These are phyloP conservation scores for Drosophila kohkoa DNA, from an alignment of 1,140 invertebrate species.

Conservation along the genomic window DNA sequence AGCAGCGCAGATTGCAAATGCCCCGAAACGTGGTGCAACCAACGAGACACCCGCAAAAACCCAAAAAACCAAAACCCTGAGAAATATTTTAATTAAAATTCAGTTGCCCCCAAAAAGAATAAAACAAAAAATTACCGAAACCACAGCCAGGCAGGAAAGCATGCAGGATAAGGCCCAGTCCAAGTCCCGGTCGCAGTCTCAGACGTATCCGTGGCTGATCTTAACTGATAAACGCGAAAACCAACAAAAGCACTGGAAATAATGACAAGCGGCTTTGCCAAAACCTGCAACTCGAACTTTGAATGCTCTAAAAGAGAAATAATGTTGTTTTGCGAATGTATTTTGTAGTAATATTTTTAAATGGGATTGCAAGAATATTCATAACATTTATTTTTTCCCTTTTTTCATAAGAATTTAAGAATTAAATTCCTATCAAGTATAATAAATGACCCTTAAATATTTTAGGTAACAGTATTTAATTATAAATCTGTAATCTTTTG, in stretches of 20 bases:
- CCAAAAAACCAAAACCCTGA: conserved; percentile 63
- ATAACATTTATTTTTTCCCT: no score
- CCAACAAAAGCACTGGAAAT: conserved; percentile 59
- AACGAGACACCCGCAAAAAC: conserved; percentile 8
- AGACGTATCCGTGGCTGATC: conserved; percentile 69
- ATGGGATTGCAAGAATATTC: no score
- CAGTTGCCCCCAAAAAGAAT: conserved; percentile 57
- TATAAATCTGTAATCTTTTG: no score
- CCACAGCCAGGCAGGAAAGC: conserved; percentile 33
- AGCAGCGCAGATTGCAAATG: conserved; percentile 1
- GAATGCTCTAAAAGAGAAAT: conserved; percentile 15
- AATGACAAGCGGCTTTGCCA: conserved; percentile 15
- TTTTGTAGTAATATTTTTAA: no score
- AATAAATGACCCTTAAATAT: no score
- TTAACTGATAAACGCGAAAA: conserved; percentile 82
- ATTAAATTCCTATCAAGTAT: no score
- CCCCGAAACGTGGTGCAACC: conserved; percentile 3
- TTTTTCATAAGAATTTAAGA: no score
- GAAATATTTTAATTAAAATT: conserved; percentile 84
- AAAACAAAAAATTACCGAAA: conserved; percentile 58
- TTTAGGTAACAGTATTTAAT: no score
- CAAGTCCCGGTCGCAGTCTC: conserved; percentile 30
- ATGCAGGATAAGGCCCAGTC: conserved; percentile 66
- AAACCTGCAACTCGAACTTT: background rate
- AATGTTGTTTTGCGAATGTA: no score